A percentile compares a stretch with the other conserved stretches of the same genome.
These are phyloP conservation scores for Orientallactaga sibirica DNA, from an alignment of 2,797 vertebrate genomes.

Conservation along the genomic window DNA sequence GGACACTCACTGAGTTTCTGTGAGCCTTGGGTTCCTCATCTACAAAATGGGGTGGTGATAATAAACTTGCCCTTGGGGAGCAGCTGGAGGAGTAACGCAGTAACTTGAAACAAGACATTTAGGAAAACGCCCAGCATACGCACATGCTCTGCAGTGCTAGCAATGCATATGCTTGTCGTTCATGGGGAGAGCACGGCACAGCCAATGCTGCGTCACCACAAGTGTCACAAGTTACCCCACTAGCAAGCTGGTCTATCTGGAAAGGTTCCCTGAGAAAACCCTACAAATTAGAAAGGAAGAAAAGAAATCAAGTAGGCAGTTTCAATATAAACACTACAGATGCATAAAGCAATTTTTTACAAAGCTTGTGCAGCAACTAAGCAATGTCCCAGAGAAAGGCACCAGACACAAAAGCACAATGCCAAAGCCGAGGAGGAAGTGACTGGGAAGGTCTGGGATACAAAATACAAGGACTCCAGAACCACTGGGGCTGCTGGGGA, in stretches of 20 bases:
- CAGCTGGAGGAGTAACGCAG: neutral
- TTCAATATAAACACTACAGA: constrained; percentile 37
- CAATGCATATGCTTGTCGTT: neutral
- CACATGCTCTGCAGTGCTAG: neutral
- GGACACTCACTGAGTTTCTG: neutral
- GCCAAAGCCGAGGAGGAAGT: neutral
- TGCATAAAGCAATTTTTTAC: neutral
- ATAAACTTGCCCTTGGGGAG: neutral
- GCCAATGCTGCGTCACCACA: rapidly evolving
- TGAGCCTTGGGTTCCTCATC: neutral
- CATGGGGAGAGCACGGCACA: neutral
- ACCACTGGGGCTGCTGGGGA: neutral
- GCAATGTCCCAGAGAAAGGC: neutral
- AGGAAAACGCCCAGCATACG: neutral
- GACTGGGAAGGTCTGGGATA: neutral
- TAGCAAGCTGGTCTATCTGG: neutral
- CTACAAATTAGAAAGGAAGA: neutral
- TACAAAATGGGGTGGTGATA: neutral
- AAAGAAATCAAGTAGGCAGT: neutral
- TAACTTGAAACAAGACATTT: neutral
- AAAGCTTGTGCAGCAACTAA: neutral
- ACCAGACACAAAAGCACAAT: neutral
- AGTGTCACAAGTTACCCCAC: neutral
- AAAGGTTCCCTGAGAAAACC: neutral
- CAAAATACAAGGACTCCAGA: neutral